These are phyloP conservation scores for Margaritifera margaritifera DNA, from an alignment of 2,888 invertebrate species.

Conservation along the genomic window DNA sequence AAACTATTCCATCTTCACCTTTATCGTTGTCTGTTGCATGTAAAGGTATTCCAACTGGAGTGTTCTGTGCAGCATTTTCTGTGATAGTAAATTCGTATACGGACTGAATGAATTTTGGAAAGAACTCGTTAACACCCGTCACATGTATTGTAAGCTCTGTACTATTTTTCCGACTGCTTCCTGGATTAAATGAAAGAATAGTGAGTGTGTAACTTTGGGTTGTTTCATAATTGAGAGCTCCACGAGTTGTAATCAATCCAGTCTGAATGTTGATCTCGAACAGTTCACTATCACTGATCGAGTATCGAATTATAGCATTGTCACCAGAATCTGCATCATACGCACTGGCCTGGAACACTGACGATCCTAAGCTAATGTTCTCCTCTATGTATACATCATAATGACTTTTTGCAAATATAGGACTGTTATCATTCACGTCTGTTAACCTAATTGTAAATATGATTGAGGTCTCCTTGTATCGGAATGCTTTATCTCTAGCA, in stretches of 20 bases:
- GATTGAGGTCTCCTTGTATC: slow-evolving; percentile 83
- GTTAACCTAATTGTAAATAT: slow-evolving; percentile 89
- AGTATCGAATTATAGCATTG: slow-evolving; percentile 89
- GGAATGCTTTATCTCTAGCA: slow-evolving; percentile 89
- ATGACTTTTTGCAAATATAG: slow-evolving; percentile 84
- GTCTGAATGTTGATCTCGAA: slow-evolving; percentile 86
- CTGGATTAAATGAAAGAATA: slow-evolving; percentile 89
- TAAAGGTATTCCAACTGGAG: slow-evolving; percentile 50
- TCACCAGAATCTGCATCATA: slow-evolving; percentile 90
- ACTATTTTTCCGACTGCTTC: slow-evolving; percentile 77
- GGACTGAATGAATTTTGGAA: slow-evolving; percentile 56
- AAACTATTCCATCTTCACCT: slow-evolving; percentile 76
- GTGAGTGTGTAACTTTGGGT: slow-evolving; percentile 83
- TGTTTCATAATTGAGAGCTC: slow-evolving; percentile 91
- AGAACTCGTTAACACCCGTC: slow-evolving; percentile 65
- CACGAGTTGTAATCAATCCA: slow-evolving; percentile 84
- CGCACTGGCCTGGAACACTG: slow-evolving; percentile 79
- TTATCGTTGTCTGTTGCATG: slow-evolving; percentile 61
- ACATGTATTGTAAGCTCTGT: slow-evolving; percentile 56
- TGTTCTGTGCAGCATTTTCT: slow-evolving; percentile 59
- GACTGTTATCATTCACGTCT: slow-evolving; percentile 91
- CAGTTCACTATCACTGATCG: slow-evolving; percentile 76
- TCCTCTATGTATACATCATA: slow-evolving; percentile 88
- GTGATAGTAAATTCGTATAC: slow-evolving; percentile 60
- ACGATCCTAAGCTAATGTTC: slow-evolving; percentile 84